Conservation (phyloP, 2,113 vertebrate genomes). For the Echinops telfairi region DNA sequence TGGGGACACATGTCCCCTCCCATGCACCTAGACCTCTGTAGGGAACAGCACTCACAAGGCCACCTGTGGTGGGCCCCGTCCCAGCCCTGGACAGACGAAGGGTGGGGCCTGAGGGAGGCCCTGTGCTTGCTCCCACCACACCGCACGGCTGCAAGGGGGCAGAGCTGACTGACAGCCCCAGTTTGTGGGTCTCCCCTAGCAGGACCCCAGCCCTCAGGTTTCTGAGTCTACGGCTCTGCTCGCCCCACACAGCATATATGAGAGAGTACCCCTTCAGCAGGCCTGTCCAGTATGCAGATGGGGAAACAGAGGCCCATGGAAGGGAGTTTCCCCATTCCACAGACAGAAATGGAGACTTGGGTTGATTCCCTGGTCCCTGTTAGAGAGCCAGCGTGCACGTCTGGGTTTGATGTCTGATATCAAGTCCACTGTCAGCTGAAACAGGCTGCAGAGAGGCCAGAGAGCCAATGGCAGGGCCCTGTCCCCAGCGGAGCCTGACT, state of each 20-base stretch:
- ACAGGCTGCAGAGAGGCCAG: neutral
- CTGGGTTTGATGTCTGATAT: no score
- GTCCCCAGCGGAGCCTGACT: neutral
- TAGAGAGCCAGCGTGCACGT: neutral
- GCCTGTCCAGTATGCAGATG: neutral
- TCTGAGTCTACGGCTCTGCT: no score
- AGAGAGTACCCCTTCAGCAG: neutral
- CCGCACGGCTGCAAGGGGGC: no score
- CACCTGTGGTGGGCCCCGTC: no score
- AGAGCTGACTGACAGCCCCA: neutral
- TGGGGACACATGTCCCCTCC: neutral
- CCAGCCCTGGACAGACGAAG: neutral
- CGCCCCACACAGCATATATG: no score
- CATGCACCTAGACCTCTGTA: accelerated
- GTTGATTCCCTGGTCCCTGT: neutral
- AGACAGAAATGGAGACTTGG: neutral
- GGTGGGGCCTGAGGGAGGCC: neutral
- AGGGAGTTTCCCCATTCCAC: neutral
- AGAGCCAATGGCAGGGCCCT: neutral
- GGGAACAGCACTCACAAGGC: neutral
- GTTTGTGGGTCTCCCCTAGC: neutral
- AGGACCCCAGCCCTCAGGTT: no score
- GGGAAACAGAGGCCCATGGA: neutral
- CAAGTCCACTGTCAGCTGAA: neutral
- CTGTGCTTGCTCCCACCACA: neutral